Evolutionary conservation across 2,797 vertebrate species (phyloP).

Genomic region (Dryobates pubescens): DNA sequence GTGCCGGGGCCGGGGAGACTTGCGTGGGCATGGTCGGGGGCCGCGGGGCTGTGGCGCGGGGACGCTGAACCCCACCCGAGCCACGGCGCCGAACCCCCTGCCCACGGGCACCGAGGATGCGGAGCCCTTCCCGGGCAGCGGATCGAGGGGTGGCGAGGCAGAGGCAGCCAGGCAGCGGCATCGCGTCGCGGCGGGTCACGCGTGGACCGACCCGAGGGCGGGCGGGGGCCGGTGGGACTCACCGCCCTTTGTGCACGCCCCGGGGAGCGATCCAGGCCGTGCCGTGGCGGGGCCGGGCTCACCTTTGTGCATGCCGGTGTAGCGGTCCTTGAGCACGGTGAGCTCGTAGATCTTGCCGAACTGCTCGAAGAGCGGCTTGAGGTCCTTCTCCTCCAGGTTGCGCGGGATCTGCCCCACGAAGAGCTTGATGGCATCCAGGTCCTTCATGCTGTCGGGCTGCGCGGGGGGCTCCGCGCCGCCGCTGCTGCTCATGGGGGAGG

Average conservation of each 20-base stretch:
- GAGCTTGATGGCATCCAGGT: conserved; percentile 99
- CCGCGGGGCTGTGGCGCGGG: background rate
- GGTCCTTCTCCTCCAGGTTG: conserved; percentile 97
- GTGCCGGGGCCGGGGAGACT: background rate
- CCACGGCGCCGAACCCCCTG: background rate
- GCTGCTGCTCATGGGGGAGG: conserved; percentile 88
- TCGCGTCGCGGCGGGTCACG: background rate
- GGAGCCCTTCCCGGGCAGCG: background rate
- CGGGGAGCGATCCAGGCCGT: too few relatives aligned
- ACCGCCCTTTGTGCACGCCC: background rate
- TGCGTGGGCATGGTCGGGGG: background rate
- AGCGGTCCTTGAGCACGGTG: conserved; percentile 97
- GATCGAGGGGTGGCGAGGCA: background rate
- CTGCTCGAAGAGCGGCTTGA: conserved; percentile 97
- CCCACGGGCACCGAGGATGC: background rate
- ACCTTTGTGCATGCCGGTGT: conserved; percentile 99
- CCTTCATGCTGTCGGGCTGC: conserved; percentile 94
- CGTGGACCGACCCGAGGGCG: background rate
- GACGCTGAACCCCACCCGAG: background rate
- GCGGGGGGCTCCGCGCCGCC: conserved; percentile 84
- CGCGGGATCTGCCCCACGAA: conserved; percentile 99
- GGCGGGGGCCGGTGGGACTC: background rate
- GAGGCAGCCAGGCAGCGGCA: background rate
- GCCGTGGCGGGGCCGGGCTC: conserved; percentile 53
- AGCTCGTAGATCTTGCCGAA: conserved; percentile 99